These are phyloP conservation scores for Gambusia holbrooki DNA, from an alignment of 2,113 vertebrate species.

Conservation along the genomic window DNA sequence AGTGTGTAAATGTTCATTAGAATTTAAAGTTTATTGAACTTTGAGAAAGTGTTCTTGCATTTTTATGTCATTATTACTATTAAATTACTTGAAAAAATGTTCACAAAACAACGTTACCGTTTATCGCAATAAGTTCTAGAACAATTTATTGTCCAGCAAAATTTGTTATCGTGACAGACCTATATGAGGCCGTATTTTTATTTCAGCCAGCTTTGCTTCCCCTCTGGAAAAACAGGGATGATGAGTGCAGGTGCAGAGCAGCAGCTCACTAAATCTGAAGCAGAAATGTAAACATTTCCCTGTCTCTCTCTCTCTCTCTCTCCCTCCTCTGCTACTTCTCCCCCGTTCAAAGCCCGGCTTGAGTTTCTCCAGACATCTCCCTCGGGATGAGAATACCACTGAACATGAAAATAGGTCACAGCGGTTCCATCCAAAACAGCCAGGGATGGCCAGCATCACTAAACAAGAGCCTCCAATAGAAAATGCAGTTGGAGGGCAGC, in stretches of 20 bases:
- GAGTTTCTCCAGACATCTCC: slow-evolving; percentile 51
- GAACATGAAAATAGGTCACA: slow-evolving; percentile 49
- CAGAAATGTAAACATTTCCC: slow-evolving; percentile 37
- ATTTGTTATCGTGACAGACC: too few relatives aligned
- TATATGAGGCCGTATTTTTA: neutral
- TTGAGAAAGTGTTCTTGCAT: too few relatives aligned
- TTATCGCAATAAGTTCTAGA: too few relatives aligned
- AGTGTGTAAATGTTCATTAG: too few relatives aligned
- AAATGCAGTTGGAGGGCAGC: slow-evolving; percentile 23
- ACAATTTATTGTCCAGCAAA: too few relatives aligned
- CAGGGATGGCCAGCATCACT: slow-evolving; percentile 37
- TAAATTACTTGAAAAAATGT: too few relatives aligned
- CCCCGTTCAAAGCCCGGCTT: slow-evolving; percentile 11
- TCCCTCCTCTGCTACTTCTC: neutral
- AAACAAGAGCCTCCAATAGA: slow-evolving; percentile 21
- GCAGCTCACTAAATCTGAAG: slow-evolving; percentile 20
- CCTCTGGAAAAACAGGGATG: neutral
- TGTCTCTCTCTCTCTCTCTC: neutral
- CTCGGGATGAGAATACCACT: slow-evolving; percentile 41
- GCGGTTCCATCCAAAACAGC: slow-evolving; percentile 31
- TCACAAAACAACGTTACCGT: too few relatives aligned
- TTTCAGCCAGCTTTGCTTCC: slow-evolving; percentile 1
- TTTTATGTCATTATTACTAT: too few relatives aligned
- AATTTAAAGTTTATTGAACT: too few relatives aligned
- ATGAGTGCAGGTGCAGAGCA: slow-evolving; percentile 9